These are phyloP conservation scores for Acanthosepion esculentum DNA, from an alignment of 2,888 invertebrate species.

Conservation along the genomic window DNA sequence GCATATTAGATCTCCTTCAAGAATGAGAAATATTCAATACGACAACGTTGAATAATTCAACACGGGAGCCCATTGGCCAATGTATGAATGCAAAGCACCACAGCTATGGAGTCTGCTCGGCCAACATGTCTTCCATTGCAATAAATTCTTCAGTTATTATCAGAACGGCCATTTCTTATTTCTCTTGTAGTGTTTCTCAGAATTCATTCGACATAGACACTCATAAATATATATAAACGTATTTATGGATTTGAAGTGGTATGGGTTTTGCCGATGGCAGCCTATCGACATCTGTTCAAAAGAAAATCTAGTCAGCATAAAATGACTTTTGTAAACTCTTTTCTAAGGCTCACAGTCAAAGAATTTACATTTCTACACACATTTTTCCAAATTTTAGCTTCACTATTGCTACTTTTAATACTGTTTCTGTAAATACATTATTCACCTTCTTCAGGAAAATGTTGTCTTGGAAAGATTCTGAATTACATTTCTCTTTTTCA, in stretches of 20 bases:
- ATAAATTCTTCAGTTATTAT: constrained; percentile 20
- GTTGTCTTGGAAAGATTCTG: no score
- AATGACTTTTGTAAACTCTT: no score
- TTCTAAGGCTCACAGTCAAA: no score
- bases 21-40: neutral
- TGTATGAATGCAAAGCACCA: constrained; percentile 1
- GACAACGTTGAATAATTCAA: constrained; percentile 33
- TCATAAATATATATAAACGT: constrained; percentile 16
- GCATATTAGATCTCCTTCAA: constrained; percentile 4
- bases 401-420: no score
- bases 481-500: no score
- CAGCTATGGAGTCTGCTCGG: neutral
- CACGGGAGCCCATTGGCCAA: neutral
- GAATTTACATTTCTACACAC: no score
- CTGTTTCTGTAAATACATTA: no score
- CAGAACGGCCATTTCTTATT: constrained; percentile 2
- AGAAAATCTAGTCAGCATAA: no score
- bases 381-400: no score
- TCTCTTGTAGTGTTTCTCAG: constrained; percentile 33
- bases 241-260: neutral
- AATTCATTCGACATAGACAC: constrained; percentile 2
- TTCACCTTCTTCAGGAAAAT: no score
- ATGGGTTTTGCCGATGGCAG: no score
- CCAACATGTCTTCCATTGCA: constrained; percentile 33
- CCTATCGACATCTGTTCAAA: no score